Percentiles rank a stretch among this genome's conserved stretches.
phyloP scores from a whole-genome alignment of 2,113 vertebrate genomes.

The Catagonus wagneri region DNA sequence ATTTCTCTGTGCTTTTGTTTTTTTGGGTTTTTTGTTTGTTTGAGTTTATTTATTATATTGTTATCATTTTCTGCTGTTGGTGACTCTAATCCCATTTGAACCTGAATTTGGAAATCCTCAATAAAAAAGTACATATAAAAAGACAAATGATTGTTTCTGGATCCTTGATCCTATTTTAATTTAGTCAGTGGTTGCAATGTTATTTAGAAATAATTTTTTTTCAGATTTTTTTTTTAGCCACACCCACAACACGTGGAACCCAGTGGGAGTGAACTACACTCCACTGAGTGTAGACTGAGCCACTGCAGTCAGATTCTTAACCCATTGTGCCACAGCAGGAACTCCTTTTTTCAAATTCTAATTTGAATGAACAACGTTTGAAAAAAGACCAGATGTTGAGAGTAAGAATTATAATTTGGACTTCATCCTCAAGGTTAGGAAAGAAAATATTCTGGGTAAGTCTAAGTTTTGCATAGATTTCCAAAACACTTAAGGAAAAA shows the following conservation, averaged over 20 bases:
- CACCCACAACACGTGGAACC: too few species aligned
- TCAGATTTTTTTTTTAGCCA: too few species aligned
- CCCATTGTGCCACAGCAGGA: too few species aligned
- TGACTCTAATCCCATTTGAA: background rate
- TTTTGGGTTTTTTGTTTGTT: background rate
- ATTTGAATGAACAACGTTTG: conserved; percentile 15
- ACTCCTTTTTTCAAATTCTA: conserved; percentile 19
- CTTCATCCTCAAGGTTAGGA: background rate
- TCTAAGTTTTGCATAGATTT: background rate
- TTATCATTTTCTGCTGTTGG: background rate
- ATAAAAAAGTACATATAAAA: background rate
- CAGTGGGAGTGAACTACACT: too few species aligned
- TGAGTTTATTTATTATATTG: background rate
- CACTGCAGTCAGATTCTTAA: too few species aligned
- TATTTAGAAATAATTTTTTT: conserved; percentile 55
- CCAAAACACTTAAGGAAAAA: background rate
- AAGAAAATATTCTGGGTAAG: background rate
- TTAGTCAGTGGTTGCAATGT: background rate
- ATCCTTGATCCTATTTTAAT: conserved; percentile 28
- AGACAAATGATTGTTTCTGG: background rate
- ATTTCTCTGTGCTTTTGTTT: background rate
- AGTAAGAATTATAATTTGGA: background rate
- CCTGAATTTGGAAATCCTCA: conserved; percentile 26
- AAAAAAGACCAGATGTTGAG: conserved; percentile 30
- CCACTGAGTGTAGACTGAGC: too few species aligned